phyloP scores from a whole-genome alignment of 2,888 invertebrate genomes.

The Alviniconcha strummeri region DNA sequence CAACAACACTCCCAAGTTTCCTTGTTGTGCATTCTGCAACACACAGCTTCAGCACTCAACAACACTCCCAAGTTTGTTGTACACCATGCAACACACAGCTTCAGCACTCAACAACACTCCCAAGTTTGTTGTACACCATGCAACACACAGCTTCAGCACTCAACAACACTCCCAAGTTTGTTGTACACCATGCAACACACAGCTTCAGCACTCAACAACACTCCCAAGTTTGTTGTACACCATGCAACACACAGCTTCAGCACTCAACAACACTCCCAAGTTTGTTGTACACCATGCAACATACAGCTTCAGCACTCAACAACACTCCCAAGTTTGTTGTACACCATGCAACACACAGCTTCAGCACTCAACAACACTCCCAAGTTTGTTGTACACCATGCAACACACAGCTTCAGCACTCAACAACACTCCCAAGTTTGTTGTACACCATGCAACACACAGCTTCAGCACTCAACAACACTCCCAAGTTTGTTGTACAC shows the following conservation, averaged over 20 bases:
- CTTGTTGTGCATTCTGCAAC: slow-evolving; percentile 92
- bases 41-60: background rate
- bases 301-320: background rate
- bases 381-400: slow-evolving; percentile 81
- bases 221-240: slow-evolving; percentile 75
- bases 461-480: background rate
- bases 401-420: slow-evolving; percentile 61
- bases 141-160: slow-evolving; percentile 61
- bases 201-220: background rate
- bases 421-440: background rate
- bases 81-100: slow-evolving; percentile 83
- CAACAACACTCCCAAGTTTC: too few relatives aligned
- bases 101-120: background rate
- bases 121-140: slow-evolving; percentile 78
- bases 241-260: slow-evolving; percentile 78
- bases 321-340: too few relatives aligned
- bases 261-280: background rate
- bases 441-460: slow-evolving; percentile 80
- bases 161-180: too few relatives aligned
- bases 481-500: too few relatives aligned
- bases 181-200: slow-evolving; percentile 79
- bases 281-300: slow-evolving; percentile 80
- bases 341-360: slow-evolving; percentile 77
- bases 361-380: background rate
- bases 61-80: background rate